phyloP scores from a whole-genome alignment of 2,888 invertebrate genomes.

The Hydropsyche betteni region DNA sequence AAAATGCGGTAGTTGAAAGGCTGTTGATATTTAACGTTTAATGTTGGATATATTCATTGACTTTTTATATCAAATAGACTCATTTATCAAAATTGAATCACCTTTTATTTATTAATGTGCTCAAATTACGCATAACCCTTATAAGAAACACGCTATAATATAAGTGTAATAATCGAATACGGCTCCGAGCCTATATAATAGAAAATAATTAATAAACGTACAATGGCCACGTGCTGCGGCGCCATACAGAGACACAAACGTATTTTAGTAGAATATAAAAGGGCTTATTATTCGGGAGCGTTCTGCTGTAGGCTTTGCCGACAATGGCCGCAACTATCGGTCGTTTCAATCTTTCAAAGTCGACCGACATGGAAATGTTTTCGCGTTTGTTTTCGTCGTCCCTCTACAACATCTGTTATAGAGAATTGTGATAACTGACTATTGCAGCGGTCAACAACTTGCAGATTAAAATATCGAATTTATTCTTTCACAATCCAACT shows the following conservation, averaged over 20 bases:
- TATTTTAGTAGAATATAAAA: not conserved
- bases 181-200: not conserved
- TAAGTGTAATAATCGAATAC: too few relatives aligned
- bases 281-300: not conserved
- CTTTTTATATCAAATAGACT: not conserved
- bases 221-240: slow-evolving; percentile 14
- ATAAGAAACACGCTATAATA: not conserved
- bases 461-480: too few relatives aligned
- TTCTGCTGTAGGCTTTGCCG: too few relatives aligned
- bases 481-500: too few relatives aligned
- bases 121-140: not conserved
- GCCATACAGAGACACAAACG: not conserved
- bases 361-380: slow-evolving; percentile 22
- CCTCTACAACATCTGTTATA: not conserved
- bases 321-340: not conserved
- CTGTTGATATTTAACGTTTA: not conserved
- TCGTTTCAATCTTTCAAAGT: slow-evolving; percentile 30
- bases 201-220: slow-evolving; percentile 10
- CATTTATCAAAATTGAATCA: too few relatives aligned
- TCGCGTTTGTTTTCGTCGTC: slow-evolving; percentile 16
- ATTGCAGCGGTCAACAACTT: not conserved
- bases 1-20: slow-evolving; percentile 31
- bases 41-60: not conserved
- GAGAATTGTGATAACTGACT: not conserved
- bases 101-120: too few relatives aligned